Conservation (phyloP, 2,113 vertebrate genomes). For the Alosa alosa region DNA sequence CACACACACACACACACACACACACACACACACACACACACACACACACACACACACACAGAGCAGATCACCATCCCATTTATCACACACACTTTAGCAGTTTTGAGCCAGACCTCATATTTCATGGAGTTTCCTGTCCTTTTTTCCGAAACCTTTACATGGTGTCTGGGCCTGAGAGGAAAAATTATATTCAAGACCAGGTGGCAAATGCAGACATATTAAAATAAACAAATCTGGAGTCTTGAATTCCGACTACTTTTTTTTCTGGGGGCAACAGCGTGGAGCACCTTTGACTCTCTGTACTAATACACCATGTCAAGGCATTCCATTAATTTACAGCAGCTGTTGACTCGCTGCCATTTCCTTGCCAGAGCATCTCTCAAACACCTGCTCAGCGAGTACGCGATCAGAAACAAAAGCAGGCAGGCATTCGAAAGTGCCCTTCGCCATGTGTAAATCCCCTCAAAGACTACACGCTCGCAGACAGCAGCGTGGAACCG, state of each 20-base stretch:
- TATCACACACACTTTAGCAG: constrained; percentile 6
- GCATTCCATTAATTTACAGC: constrained; percentile 2
- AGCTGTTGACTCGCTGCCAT: background rate
- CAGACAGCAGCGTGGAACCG: constrained; percentile 53
- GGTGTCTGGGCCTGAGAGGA: background rate
- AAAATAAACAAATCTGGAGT: constrained; percentile 11
- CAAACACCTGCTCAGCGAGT: constrained; percentile 14
- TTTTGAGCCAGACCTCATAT: constrained; percentile 9
- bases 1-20: background rate
- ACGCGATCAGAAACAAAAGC: constrained; percentile 37
- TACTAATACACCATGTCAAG: constrained; percentile 14
- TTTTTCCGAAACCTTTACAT: background rate
- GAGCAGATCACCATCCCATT: background rate
- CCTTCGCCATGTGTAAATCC: constrained; percentile 52
- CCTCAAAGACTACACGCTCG: constrained; percentile 38
- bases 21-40: background rate
- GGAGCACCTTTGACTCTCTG: background rate
- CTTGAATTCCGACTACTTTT: background rate
- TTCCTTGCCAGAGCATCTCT: background rate
- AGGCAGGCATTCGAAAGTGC: constrained; percentile 35
- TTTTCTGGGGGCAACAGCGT: background rate
- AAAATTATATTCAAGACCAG: constrained; percentile 5
- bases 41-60: background rate
- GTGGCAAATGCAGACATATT: constrained; percentile 9
- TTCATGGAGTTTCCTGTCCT: background rate